phyloP scores from a whole-genome alignment of 2,113 vertebrate species.

The Motacilla tschutschensis region DNA sequence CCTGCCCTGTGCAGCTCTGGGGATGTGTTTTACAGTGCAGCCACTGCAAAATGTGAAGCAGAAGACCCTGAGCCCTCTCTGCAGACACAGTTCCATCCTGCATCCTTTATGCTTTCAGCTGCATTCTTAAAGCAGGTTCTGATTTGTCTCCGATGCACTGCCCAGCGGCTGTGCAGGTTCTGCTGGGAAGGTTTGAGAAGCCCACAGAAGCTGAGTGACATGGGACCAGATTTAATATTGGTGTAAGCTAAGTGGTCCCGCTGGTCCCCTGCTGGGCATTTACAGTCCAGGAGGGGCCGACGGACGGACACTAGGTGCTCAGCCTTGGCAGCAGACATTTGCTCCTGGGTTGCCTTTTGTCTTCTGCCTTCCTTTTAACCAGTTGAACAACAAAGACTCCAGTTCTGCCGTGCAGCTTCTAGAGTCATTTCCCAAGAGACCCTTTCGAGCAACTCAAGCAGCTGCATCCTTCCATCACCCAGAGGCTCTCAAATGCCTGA shows the following conservation, averaged over 20 bases:
- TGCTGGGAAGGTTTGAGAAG: not conserved
- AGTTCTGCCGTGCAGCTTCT: not conserved
- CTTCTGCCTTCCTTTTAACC: not conserved
- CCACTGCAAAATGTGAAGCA: not conserved
- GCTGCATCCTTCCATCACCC: not conserved
- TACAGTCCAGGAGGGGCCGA: not conserved
- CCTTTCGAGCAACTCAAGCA: not conserved
- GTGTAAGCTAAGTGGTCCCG: rapidly evolving
- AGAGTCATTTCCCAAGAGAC: not conserved
- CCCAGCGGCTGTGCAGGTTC: not conserved
- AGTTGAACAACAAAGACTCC: not conserved
- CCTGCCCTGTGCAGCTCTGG: not conserved
- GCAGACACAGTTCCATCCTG: rapidly evolving
- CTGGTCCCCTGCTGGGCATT: not conserved
- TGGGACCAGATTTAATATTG: not conserved
- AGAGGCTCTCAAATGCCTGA: not conserved
- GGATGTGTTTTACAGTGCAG: not conserved
- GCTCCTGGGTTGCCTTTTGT: not conserved
- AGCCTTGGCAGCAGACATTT: not conserved
- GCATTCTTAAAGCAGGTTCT: not conserved
- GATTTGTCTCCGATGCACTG: not conserved
- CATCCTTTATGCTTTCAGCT: not conserved
- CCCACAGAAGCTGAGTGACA: not conserved
- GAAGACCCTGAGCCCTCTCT: not conserved
- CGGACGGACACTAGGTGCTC: rapidly evolving